Conservation (phyloP, 1,140 invertebrate species). For the Drosophila gunungcola region DNA sequence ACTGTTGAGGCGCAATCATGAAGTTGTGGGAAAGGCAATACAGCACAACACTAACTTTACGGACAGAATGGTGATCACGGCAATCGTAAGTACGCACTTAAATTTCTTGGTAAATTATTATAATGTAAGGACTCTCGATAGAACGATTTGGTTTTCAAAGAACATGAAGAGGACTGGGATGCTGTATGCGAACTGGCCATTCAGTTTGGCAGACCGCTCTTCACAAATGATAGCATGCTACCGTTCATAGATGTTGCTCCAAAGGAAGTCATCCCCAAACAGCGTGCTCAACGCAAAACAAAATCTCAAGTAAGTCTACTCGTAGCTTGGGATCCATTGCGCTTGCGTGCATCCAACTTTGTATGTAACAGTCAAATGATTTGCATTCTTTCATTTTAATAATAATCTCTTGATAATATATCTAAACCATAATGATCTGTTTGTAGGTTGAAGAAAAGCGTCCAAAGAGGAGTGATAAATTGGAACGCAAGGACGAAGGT, state of each 20-base stretch:
- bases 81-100: constrained; percentile 45
- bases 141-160: constrained; percentile 52
- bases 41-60: constrained; percentile 55
- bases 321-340: neutral
- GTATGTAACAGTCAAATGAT: too few species aligned
- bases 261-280: constrained; percentile 46
- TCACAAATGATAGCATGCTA: constrained; percentile 60
- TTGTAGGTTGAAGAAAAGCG: constrained; percentile 60
- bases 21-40: constrained; percentile 61
- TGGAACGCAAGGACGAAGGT: constrained; percentile 70
- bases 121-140: constrained; percentile 1
- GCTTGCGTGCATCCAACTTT: too few species aligned
- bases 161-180: constrained; percentile 56
- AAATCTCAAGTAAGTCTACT: constrained; percentile 29
- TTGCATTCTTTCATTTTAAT: neutral
- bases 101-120: neutral
- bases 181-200: constrained; percentile 50
- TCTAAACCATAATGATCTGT: neutral
- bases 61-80: constrained; percentile 50
- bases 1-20: constrained; percentile 56
- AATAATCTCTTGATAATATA: neutral
- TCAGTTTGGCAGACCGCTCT: constrained; percentile 27
- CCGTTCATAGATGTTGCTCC: constrained; percentile 66
- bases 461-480: constrained; percentile 56
- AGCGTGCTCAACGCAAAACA: constrained; percentile 41